These are phyloP conservation scores for Eolophus roseicapilla DNA, from an alignment of 2,113 vertebrate species.

Conservation along the genomic window DNA sequence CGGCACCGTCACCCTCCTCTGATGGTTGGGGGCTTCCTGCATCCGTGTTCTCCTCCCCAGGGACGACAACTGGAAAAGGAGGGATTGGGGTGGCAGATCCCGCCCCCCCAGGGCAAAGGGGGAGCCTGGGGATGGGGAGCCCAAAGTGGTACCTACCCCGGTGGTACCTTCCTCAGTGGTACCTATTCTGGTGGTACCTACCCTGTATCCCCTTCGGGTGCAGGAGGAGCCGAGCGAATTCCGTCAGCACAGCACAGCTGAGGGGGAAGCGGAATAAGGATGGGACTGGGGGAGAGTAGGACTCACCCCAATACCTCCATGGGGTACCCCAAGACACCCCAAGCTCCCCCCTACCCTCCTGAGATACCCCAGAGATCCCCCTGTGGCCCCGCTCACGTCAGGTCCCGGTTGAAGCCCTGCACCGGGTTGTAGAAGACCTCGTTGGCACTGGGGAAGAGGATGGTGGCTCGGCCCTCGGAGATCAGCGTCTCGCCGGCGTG, in stretches of 20 bases:
- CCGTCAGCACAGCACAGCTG: constrained; percentile 90
- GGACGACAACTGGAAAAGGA: constrained; percentile 73
- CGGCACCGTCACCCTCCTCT: background rate
- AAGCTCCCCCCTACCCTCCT: background rate
- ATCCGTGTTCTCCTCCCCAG: constrained; percentile 80
- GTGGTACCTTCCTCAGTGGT: no score
- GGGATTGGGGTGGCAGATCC: background rate
- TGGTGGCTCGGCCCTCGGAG: background rate
- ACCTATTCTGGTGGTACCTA: background rate
- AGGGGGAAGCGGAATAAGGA: background rate
- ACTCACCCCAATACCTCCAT: background rate
- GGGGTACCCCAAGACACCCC: no score
- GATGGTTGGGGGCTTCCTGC: constrained; percentile 63
- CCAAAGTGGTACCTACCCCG: no score
- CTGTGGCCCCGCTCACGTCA: background rate
- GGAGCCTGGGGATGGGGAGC: background rate
- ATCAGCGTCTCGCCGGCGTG: background rate
- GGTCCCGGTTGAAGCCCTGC: background rate
- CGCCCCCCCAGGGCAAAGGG: background rate
- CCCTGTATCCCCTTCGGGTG: constrained; percentile 78
- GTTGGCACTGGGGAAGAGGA: background rate
- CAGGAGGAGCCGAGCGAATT: constrained; percentile 84
- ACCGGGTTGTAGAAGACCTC: background rate
- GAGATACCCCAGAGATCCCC: background rate
- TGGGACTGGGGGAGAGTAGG: background rate